Base-by-base conservation (phyloP, 2,888 invertebrate genomes). In the Prosapia bicincta region DNA sequence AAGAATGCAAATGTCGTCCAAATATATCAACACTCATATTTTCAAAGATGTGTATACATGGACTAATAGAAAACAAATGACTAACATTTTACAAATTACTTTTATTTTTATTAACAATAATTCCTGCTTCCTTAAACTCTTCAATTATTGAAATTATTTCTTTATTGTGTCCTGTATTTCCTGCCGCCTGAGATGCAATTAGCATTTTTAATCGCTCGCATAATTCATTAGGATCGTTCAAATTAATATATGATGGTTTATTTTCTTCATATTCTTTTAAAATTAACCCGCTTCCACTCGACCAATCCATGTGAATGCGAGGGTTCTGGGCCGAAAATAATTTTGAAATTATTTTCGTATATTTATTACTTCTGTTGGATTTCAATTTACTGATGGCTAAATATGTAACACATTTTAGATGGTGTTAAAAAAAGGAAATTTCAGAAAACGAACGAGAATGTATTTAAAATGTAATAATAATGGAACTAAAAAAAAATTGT, bases 81-180 rank as follows among this genome's bases (percentile, higher is more conserved):
- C 13, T 20, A 69, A 69, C n/a, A n/a, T 20, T 15, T 30, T 2
- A 20, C n/a, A n/a, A n/a, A n/a, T n/a, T n/a, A n/a, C n/a, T n/a
- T n/a, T n/a, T n/a, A n/a, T n/a, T n/a, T n/a, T 28, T 30, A 30
- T 30, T 15, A 15, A n/a, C 20, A 26, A 69, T 69, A 5, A 69
- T 32, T 20, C 54, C 71, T 23, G 25, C 54, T 54, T 71, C 71
- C 23, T 54, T 10, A 24, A 71, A 25, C 23, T 71, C 71, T 54
- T 71, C 71, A 10, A 71, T 38, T 26, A 54, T 71, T 10, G 71
- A 38, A n/a, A 71, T 25, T 20, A 71, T 71, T 54, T 71, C 71
- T 24, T 54, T 38, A 43, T 43, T 54, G 26, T 43, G 13, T 43
- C 71, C 54, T 43, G 25, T 71, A 24, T 71, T 26, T 26, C 71